phyloP scores from a whole-genome alignment of 1,140 invertebrate genomes.

The Olivierus martensii region DNA sequence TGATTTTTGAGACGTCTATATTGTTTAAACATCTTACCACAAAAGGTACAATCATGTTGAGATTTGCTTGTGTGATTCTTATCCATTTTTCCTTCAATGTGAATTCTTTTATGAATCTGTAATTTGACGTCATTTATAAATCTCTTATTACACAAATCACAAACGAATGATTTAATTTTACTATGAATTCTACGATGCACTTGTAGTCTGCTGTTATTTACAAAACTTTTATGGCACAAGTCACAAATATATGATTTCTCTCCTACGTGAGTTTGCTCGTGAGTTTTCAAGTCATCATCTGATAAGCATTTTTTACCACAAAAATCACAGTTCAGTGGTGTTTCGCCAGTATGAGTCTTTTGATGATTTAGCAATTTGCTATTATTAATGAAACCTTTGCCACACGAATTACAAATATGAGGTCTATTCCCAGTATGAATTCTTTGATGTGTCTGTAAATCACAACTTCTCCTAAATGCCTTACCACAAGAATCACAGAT shows the following conservation, averaged over 20 bases:
- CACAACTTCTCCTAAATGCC: too few relatives aligned
- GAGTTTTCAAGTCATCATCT: not conserved
- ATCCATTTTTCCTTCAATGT: too few relatives aligned
- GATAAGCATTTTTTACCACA: not conserved
- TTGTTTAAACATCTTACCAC: too few relatives aligned
- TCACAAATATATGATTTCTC: not conserved
- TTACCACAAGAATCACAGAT: too few relatives aligned
- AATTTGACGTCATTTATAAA: not conserved
- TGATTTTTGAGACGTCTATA: too few relatives aligned
- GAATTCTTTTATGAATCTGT: too few relatives aligned
- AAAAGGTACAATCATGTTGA: too few relatives aligned
- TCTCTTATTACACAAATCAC: not conserved
- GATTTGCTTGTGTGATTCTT: too few relatives aligned
- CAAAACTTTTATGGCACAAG: not conserved
- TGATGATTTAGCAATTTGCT: not conserved
- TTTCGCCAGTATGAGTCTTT: not conserved
- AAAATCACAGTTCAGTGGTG: not conserved
- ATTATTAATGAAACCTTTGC: not conserved
- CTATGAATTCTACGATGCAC: not conserved
- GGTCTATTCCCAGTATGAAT: not conserved
- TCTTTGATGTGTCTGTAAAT: not conserved
- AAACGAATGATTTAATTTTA: not conserved
- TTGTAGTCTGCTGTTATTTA: not conserved
- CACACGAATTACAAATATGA: not conserved
- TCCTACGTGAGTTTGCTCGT: not conserved